Base-by-base conservation (phyloP, 2,797 vertebrate species). In the Basileuterus tristriatus region DNA sequence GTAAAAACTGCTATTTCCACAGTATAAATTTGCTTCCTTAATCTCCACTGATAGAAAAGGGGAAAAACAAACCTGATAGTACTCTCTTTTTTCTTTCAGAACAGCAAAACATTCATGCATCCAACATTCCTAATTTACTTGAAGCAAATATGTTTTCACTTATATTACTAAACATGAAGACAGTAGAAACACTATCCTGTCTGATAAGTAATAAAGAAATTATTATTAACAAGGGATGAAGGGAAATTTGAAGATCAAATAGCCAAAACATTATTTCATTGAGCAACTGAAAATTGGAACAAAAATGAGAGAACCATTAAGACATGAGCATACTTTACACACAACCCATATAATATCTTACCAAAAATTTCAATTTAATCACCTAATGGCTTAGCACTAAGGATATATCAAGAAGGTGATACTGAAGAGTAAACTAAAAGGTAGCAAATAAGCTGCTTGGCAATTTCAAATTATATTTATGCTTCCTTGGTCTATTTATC, bases 21-120 rank as follows among this genome's bases (percentile, higher is more conserved):
- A 20, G 8, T 4, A n/a, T 44, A 26, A 79, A 67, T 62, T 52
- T 56, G 19, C 3, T 80, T 76, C 8, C 37, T 77, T 43, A 75
- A 68, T 43, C 8, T 29, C 58, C 20, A 41, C 8, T 47, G 17
- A n/a, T 16, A 80, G 30, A 1, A 64, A 68, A 9, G 4, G 16
- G 59, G 13, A 1, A 26, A 43, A 30, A 22, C 19, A n/a, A 55
- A 22, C 0, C 12, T 13, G 6, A 26, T 19, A 2, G 1, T 6
- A 8, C 9, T 12, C 5, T 21, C 0, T 47, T 46, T 68, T 72
- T 63, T 43, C 23, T 56, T 75, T 70, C 29, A 60, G 68, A 76
- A 72, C 0, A 15, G 7, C 27, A 37, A 50, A 88, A 17, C 4
- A 46, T 78, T 56, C 16, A 47, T 37, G 24, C 7, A 58, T 76